Percentiles rank a stretch among this genome's conserved stretches.
Evolutionary conservation across 2,113 vertebrate genomes (phyloP).

Genomic region (Sceloporus tristichus): DNA sequence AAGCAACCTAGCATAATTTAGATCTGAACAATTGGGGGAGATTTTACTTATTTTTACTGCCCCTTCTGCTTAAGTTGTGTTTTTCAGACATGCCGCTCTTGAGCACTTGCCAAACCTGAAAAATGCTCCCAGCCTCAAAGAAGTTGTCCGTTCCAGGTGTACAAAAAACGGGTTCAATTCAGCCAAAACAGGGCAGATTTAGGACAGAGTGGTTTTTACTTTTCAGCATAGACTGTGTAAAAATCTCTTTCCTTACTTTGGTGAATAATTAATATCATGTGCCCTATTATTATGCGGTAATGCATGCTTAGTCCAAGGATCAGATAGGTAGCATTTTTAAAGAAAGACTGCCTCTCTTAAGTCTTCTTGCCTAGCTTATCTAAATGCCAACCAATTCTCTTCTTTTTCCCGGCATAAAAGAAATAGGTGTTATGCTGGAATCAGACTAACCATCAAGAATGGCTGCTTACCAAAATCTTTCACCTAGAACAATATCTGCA

Average conservation of each 20-base stretch:
- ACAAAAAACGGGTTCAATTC: neutral
- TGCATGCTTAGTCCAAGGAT: neutral
- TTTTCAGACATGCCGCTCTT: too few species aligned
- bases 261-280: neutral
- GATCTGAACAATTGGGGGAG: too few species aligned
- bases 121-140: too few species aligned
- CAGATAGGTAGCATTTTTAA: neutral
- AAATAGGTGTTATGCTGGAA: neutral
- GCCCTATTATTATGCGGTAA: neutral
- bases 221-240: neutral
- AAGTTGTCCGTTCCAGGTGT: neutral
- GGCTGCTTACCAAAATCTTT: neutral
- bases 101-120: too few species aligned
- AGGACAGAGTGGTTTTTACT: neutral
- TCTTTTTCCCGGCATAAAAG: neutral
- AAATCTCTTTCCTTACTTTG: neutral
- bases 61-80: too few species aligned
- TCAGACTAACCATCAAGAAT: neutral
- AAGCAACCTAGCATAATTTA: neutral
- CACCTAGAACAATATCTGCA: neutral
- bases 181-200: neutral
- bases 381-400: neutral
- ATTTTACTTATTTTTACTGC: too few species aligned
- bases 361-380: neutral
- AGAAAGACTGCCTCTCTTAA: too few species aligned